Evolutionary conservation across 2,888 invertebrate species (phyloP).

Genomic region (Andrena hattorfiana): DNA sequence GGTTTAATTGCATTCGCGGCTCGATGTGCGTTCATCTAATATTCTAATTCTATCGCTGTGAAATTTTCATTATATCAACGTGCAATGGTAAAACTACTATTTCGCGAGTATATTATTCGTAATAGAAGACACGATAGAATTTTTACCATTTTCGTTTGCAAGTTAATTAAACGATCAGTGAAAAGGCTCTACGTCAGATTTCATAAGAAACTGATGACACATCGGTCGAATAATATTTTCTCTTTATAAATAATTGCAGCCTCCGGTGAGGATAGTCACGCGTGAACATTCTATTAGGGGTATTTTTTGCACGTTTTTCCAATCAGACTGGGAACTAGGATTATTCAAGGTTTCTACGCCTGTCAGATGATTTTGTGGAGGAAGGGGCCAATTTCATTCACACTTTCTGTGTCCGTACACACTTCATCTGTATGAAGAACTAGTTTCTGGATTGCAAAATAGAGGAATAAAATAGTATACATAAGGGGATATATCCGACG

Average conservation of each 20-base stretch:
- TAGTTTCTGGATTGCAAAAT: conserved; percentile 1
- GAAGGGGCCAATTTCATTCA: neutral
- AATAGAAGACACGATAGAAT: neutral
- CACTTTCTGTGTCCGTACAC: neutral
- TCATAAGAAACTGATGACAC: neutral
- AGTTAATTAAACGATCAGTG: neutral
- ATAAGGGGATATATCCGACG: too few relatives aligned
- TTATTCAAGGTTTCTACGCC: conserved; percentile 22
- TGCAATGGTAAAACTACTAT: neutral
- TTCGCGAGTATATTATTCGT: neutral
- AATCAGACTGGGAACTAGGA: neutral
- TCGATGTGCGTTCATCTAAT: neutral
- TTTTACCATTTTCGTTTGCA: neutral
- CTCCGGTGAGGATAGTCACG: neutral
- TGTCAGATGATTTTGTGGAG: neutral
- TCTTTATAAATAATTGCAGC: neutral
- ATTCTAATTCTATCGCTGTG: neutral
- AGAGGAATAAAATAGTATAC: neutral
- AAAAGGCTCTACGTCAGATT: neutral
- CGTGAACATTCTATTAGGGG: neutral
- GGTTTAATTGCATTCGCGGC: neutral
- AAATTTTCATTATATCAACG: neutral
- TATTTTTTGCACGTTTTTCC: neutral
- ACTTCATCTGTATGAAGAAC: neutral
- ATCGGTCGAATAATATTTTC: conserved; percentile 1